Percentiles rank a stretch among this genome's conserved stretches.
These are phyloP conservation scores for Myoxocephalus aenaeus DNA, from an alignment of 2,797 vertebrate genomes.

Conservation along the genomic window DNA sequence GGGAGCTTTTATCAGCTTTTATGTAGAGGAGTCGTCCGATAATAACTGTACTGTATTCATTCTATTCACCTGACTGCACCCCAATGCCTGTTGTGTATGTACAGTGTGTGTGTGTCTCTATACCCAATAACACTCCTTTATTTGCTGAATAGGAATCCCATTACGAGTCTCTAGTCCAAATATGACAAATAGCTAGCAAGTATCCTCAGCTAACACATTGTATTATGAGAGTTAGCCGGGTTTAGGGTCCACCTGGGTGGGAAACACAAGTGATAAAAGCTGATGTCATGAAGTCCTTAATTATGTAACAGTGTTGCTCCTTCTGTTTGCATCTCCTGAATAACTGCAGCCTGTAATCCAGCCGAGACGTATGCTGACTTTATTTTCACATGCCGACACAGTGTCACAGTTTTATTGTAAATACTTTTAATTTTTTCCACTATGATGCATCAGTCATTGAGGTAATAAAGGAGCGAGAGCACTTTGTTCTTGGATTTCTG, in stretches of 20 bases:
- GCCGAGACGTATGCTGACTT: conserved; percentile 63
- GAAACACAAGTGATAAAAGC: conserved; percentile 26
- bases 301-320: conserved; percentile 50
- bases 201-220: conserved; percentile 47
- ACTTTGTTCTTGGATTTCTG: conserved; percentile 34
- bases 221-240: conserved; percentile 10
- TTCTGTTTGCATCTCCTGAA: conserved; percentile 44
- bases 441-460: conserved; percentile 71
- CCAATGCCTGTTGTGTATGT: conserved; percentile 46
- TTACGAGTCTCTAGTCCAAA: conserved; percentile 30
- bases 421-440: conserved; percentile 78
- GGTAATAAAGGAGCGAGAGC: conserved; percentile 79
- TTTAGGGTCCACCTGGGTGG: conserved; percentile 14
- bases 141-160: conserved; percentile 42
- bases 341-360: conserved; percentile 69
- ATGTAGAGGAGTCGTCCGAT: conserved; percentile 30
- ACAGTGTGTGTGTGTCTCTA: conserved; percentile 33
- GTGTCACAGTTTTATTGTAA: conserved; percentile 78
- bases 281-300: conserved; percentile 34
- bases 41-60: conserved; percentile 52
- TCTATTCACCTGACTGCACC: conserved; percentile 50
- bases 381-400: conserved; percentile 64
- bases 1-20: conserved; percentile 13
- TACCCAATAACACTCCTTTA: conserved; percentile 35
- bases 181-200: conserved; percentile 49